Evolutionary conservation across 2,888 invertebrate genomes (phyloP).

Genomic region (Germaria angustata): DNA sequence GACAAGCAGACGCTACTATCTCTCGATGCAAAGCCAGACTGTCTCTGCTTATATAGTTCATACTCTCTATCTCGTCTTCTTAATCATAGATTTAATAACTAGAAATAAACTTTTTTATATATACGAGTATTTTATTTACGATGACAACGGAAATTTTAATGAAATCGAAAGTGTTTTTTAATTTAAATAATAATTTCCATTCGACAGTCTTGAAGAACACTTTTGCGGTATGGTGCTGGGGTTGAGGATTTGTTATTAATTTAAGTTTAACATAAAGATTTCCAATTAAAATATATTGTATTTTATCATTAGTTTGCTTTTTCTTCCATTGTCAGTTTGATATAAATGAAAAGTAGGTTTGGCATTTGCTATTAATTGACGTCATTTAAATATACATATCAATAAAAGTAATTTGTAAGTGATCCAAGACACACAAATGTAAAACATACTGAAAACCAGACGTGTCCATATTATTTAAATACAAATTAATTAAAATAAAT

Average conservation of each 20-base stretch:
- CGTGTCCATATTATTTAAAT: background rate
- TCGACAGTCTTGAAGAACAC: background rate
- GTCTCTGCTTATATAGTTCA: slow-evolving; percentile 31
- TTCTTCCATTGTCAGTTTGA: slow-evolving; percentile 31
- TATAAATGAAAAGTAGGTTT: slow-evolving; percentile 47
- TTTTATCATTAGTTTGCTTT: background rate
- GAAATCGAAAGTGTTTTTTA: slow-evolving; percentile 59
- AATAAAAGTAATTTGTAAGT: slow-evolving; percentile 21
- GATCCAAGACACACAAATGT: background rate
- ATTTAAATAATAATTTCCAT: slow-evolving; percentile 6
- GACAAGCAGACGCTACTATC: slow-evolving; percentile 49
- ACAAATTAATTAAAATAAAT: slow-evolving; percentile 34
- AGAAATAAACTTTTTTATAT: background rate
- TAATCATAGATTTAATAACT: background rate
- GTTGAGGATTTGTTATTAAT: background rate
- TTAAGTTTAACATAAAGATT: background rate
- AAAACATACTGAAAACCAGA: background rate
- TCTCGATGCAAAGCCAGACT: slow-evolving; percentile 45
- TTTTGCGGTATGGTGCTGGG: background rate
- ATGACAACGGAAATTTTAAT: slow-evolving; percentile 24
- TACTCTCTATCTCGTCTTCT: slow-evolving; percentile 10
- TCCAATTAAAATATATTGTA: slow-evolving; percentile 5
- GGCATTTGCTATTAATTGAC: slow-evolving; percentile 54
- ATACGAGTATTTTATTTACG: background rate
- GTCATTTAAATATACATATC: slow-evolving; percentile 47